A percentile compares a stretch with the other conserved stretches of the same genome.
Conservation (phyloP, 1,140 invertebrate genomes). For the Pantala flavescens region DNA sequence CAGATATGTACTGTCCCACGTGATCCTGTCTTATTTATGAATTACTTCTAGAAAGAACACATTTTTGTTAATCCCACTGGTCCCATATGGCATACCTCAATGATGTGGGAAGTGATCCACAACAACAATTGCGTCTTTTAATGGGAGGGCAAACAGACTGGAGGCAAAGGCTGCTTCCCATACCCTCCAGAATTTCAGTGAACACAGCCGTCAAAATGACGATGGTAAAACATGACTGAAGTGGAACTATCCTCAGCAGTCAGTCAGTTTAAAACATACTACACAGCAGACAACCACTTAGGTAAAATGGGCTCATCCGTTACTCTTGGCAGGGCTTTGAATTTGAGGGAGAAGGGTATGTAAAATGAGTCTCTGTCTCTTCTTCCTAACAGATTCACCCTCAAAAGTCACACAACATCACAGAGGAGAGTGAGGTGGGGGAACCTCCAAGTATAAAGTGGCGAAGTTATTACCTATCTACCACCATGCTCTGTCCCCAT, state of each 20-base stretch:
- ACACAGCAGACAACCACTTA: not conserved
- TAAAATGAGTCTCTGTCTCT: not conserved
- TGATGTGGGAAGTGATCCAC: constrained; percentile 8
- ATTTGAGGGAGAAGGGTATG: not conserved
- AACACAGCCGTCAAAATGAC: constrained; percentile 8
- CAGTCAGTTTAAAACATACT: not conserved
- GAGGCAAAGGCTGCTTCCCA: not conserved
- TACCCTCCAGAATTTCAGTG: not conserved
- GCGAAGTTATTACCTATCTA: not conserved
- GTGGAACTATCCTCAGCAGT: not conserved
- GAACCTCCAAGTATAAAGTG: not conserved
- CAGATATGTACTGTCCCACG: constrained; percentile 4
- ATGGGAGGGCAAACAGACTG: constrained; percentile 4
- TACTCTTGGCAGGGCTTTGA: not conserved
- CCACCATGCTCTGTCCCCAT: not conserved
- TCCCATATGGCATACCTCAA: constrained; percentile 3
- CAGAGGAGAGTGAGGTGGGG: constrained; percentile 6
- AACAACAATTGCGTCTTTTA: not conserved
- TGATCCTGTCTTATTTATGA: not conserved
- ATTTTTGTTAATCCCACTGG: constrained; percentile 6
- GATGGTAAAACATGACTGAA: constrained; percentile 6
- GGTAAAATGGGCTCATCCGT: not conserved
- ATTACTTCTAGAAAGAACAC: constrained; percentile 10
- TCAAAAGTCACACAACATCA: not conserved
- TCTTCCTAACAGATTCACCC: not conserved